phyloP scores from a whole-genome alignment of 2,797 vertebrate genomes.

The Triplophysa yarkandensis region DNA sequence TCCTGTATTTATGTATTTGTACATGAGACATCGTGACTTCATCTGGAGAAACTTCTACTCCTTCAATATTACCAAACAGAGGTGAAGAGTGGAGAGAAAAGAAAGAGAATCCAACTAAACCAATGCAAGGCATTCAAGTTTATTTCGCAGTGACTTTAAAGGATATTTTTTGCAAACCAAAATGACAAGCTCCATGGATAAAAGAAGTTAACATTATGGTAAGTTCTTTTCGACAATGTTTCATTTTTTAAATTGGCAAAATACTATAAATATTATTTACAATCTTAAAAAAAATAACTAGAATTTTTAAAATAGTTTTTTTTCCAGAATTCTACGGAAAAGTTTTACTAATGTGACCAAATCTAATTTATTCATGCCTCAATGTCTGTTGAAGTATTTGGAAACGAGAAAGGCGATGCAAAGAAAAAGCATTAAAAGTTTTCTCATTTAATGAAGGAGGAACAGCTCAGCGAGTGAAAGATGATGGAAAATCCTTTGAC shows the following conservation, averaged over 20 bases:
- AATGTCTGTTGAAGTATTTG: neutral
- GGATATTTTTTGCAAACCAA: neutral
- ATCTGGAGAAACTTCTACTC: slow-evolving; percentile 8
- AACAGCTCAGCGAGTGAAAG: neutral
- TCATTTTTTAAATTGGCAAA: neutral
- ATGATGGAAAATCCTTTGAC: slow-evolving; percentile 7
- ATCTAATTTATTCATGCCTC: neutral
- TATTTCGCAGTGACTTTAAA: slow-evolving; percentile 11
- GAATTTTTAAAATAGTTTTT: neutral
- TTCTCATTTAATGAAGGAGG: neutral
- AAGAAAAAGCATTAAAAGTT: neutral
- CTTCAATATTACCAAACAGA: neutral
- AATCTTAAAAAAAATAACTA: neutral
- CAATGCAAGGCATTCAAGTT: neutral
- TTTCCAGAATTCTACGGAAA: neutral
- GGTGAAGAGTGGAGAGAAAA: neutral
- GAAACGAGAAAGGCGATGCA: neutral
- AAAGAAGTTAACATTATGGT: neutral
- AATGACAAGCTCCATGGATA: neutral
- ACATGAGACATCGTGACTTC: slow-evolving; percentile 22
- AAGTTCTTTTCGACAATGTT: neutral
- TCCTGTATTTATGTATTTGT: slow-evolving; percentile 45
- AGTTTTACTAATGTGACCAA: neutral
- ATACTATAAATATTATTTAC: neutral
- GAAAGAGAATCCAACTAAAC: neutral